Evolutionary conservation across 2,888 invertebrate genomes (phyloP).

Genomic region (Tortrix viridana): DNA sequence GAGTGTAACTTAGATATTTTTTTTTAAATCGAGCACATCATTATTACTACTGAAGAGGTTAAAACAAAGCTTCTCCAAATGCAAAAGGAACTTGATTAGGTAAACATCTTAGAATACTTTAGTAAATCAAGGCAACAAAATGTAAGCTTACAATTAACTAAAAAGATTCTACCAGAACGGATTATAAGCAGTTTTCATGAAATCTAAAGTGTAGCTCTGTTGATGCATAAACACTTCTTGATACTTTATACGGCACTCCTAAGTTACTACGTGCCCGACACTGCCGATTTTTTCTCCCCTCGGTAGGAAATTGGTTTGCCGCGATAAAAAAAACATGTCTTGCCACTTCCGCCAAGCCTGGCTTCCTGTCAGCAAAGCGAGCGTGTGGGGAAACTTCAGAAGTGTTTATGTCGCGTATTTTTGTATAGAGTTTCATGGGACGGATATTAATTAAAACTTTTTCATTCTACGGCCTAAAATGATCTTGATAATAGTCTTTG

Average conservation of each 20-base stretch:
- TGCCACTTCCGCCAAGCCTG: constrained; percentile 25
- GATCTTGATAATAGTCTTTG: neutral
- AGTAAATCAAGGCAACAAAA: no score
- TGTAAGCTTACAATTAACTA: no score
- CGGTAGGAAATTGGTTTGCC: neutral
- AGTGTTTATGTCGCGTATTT: neutral
- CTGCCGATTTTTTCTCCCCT: neutral
- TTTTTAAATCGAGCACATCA: no score
- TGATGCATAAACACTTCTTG: neutral
- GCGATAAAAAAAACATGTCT: constrained; percentile 38
- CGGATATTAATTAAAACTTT: neutral
- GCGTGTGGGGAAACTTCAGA: neutral
- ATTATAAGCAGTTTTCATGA: no score
- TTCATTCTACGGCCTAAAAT: neutral
- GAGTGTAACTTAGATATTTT: no score
- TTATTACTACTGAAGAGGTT: no score
- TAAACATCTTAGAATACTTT: no score
- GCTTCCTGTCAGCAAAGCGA: constrained; percentile 10
- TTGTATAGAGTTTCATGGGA: neutral
- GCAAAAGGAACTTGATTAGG: no score
- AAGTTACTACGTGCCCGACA: neutral
- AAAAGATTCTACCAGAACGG: no score
- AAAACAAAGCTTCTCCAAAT: no score
- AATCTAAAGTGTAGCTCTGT: no score
- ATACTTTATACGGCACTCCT: neutral